Evolutionary conservation across 2,797 vertebrate species (phyloP), one percentile per base, ranked within the genome.

Genomic region (Sitta carolinensis): DNA sequence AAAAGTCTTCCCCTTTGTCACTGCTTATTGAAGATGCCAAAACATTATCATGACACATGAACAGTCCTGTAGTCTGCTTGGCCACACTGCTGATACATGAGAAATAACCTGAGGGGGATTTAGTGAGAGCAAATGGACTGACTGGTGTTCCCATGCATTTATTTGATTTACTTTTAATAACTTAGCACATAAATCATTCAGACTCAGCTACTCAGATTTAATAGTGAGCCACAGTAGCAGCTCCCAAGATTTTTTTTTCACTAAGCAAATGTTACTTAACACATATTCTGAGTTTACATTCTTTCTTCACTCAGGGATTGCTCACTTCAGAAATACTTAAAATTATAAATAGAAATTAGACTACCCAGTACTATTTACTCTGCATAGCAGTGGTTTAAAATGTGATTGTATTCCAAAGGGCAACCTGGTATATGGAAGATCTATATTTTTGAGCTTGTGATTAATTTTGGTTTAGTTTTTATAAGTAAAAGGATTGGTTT

Each of bases 91-190:
- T 93, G 84, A 76, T 85, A 70, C 22, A 59, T 69, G 72, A 91
- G 70, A 94, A 86, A 94, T 59, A 96, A 78, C 76, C 80, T 90
- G 89, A 94, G 52, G 64, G 26, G 32, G 55, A 90, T 90, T 91
- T 95, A 73, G 58, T 2, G 18, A 94, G 91, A 78, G 43, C 43
- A 90, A 54, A 59, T 11, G 19, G 57, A 84, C 89, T 77, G 62
- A 48, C 61, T 91, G 47, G 50, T 51, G 67, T 83, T 95, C 67
- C 72, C 69, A 47, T 91, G 74, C 59, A 38, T 84, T 91, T 94
- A 85, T 96, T 88, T 95, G 86, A 95, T 97, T 95, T 87, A 79
- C 54, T 94, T 96, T 92, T 96, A 94, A 92, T 95, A 93, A 86
- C 43, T 89, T 36, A 55, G 17, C 40, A 78, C 68, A 57, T 86